A percentile compares a stretch with the other conserved stretches of the same genome.
Conservation (phyloP, 2,888 invertebrate genomes). For the Hydropsyche betteni region DNA sequence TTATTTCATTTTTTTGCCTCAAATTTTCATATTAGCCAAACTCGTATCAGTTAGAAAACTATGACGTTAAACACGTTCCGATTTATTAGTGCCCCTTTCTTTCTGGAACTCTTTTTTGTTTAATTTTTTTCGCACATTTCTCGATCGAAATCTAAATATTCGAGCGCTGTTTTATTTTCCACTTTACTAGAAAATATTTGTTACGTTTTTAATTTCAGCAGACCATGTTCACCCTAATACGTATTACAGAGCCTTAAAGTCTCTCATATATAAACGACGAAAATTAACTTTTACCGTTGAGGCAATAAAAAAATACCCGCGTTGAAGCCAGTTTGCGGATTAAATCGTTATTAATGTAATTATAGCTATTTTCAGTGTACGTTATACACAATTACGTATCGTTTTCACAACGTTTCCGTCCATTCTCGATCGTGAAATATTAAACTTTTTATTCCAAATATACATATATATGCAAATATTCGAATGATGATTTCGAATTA, state of each 20-base stretch:
- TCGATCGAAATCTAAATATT: conserved; percentile 14
- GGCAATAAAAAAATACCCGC: conserved; percentile 32
- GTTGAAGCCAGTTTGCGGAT: conserved; percentile 32
- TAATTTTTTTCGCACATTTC: not conserved
- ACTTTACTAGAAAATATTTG: conserved; percentile 17
- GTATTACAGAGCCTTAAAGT: not conserved
- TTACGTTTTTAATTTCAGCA: not conserved
- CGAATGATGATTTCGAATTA: not conserved
- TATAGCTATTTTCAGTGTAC: conserved; percentile 27
- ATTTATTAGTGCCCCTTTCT: conserved; percentile 1
- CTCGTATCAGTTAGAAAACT: conserved; percentile 6
- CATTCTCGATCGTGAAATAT: conserved; percentile 6
- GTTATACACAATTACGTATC: conserved; percentile 27
- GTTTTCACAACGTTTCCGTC: conserved; percentile 3
- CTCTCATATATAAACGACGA: conserved; percentile 26
- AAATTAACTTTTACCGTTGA: conserved; percentile 27
- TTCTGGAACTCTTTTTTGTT: too few species aligned
- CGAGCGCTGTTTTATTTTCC: conserved; percentile 19
- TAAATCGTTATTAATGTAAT: conserved; percentile 37
- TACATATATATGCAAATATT: not conserved
- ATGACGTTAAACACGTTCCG: conserved; percentile 10
- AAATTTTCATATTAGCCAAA: conserved; percentile 8
- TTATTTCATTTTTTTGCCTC: too few species aligned
- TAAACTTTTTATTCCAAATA: conserved; percentile 2
- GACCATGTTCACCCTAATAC: conserved; percentile 16